Evolutionary conservation across 2,113 vertebrate species (phyloP), one percentile per base, ranked within the genome.

Genomic region (Xenopus borealis): DNA sequence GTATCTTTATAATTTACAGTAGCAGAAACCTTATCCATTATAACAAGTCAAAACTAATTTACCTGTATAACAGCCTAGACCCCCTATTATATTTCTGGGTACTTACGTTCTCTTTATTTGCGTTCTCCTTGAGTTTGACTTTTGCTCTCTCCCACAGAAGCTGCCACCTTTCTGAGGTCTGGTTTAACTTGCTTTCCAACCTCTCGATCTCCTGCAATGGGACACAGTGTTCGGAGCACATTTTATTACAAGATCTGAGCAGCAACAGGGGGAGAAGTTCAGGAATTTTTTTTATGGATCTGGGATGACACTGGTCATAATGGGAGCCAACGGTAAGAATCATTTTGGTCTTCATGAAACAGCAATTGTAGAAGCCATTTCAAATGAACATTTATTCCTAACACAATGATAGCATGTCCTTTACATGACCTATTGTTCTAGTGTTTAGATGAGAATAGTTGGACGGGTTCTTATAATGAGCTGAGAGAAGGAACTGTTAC

Each of bases 101-200:
- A 91, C 94, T 86, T 79, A 98, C 96, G 78, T 81, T 95, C 85
- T 93, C 93, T 82, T 94, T 91, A 73, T 86, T 92, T 62, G 88
- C 86, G 72, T 98, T 94, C 72, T 98, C 97, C 83, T 94, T 95
- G 46, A 96, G 88, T 80, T 92, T 95, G 62, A 88, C 77, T 62
- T 91, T 88, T 75, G 94, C 89, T 78, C 90, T 92, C 83, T 97
- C 96, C 92, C 97, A 93, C 58, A 94, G 86, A n/a, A 89, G 88
- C 62, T 96, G 94, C 97, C 96, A 98, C 76, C 88, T 93, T 81
- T 99, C 96, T 14, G 94, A 86, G 30, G 79, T 86, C 87, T 96
- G 96, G 80, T 92, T 93, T 81, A 98, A 86, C 84, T 94, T 93
- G 20, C 81, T 89, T 83, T 98, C 96, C 85, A 99, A 82, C 84